Evolutionary conservation across 2,113 vertebrate species (phyloP), one percentile per base, ranked within the genome.

Genomic region (Brachyhypopomus occidentalis): DNA sequence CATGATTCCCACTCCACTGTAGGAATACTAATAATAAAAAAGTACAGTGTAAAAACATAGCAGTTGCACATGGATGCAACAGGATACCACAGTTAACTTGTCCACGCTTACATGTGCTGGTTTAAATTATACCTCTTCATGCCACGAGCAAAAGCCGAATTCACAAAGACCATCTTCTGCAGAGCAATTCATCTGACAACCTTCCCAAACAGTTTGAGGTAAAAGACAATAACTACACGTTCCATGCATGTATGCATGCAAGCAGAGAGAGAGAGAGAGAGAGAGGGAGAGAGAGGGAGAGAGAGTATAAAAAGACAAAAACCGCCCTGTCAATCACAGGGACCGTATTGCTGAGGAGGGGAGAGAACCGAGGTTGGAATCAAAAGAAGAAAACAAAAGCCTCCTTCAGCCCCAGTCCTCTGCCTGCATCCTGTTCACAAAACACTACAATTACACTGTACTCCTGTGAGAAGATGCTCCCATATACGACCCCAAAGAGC

Each of bases 301-400:
- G 45, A 52, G 12, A 45, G 41, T 84, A 80, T 85, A 82, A 62
- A 89, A 86, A 82, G 85, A 88, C 82, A 76, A 81, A 81, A 87
- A 88, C 55, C 84, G 81, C 83, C 63, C 87, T 89, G 92, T 89
- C 92, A 92, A 92, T 93, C 91, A 92, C 85, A 88, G 56, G 62
- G 80, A 34, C 78, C 83, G 85, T 34, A 87, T 89, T 89, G 89
- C 90, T 88, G 87, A 81, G 79, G 62, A 81, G 90, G 89, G 89
- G 75, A 89, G 90, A 89, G 86, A 88, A 69, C 27, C 27, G 88
- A 91, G 86, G 90, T 87, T 80, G 75, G 87, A 93, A 90, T 91
- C 86, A 90, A 91, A 91, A 89, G 89, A 92, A 87, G 88, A 91
- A 93, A 91, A 91, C 90, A 91, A 91, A 30, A 92, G 90, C 86